Evolutionary conservation across 2,113 vertebrate species (phyloP).

Genomic region (Channa argus): DNA sequence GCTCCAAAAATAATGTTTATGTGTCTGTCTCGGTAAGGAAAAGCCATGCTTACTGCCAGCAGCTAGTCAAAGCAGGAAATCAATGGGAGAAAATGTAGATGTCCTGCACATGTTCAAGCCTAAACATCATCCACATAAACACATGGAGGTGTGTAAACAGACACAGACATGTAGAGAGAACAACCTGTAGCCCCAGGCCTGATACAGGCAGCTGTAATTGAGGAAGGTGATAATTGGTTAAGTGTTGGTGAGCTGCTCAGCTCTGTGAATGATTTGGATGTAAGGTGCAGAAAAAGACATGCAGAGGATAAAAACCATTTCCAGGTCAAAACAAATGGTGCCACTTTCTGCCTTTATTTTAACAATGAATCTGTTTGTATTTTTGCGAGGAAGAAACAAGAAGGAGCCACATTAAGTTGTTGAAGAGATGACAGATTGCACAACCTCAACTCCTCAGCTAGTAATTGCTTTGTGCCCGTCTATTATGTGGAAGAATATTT

Average conservation of each 20-base stretch:
- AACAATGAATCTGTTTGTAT: too few species aligned
- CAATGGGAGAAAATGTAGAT: constrained; percentile 63
- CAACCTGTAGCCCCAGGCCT: constrained; percentile 4
- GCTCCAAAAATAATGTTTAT: constrained; percentile 83
- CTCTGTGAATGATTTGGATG: constrained; percentile 19
- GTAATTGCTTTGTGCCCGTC: too few species aligned
- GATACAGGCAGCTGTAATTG: constrained; percentile 30
- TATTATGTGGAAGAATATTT: too few species aligned
- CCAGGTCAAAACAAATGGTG: neutral
- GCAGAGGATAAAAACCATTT: constrained; percentile 9
- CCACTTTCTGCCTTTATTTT: too few species aligned
- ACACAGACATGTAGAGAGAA: constrained; percentile 10
- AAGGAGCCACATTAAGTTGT: too few species aligned
- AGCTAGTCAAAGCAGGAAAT: constrained; percentile 80
- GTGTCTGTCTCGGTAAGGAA: constrained; percentile 76
- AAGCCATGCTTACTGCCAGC: constrained; percentile 64
- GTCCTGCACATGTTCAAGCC: constrained; percentile 44
- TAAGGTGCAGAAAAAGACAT: constrained; percentile 17
- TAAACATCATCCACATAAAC: constrained; percentile 44
- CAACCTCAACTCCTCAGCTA: too few species aligned
- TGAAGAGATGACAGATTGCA: too few species aligned
- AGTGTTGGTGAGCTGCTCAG: constrained; percentile 28
- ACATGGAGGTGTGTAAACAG: constrained; percentile 45
- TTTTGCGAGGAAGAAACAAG: too few species aligned
- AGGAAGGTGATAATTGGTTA: constrained; percentile 56